These are phyloP conservation scores for Lagocephalus sceleratus DNA, from an alignment of 2,797 vertebrate genomes.

Conservation along the genomic window DNA sequence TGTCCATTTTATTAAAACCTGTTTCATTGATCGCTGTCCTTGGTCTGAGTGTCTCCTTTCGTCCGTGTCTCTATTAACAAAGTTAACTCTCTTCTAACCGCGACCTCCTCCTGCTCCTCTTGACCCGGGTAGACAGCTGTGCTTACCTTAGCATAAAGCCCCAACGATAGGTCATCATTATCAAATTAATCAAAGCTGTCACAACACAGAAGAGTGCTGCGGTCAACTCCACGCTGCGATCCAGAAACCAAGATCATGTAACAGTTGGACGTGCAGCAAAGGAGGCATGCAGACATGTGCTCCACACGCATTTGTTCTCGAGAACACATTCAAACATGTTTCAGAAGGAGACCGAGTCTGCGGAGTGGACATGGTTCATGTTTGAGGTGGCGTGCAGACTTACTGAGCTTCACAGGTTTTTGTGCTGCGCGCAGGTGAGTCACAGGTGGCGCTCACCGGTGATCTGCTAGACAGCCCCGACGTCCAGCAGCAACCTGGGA, in stretches of 20 bases:
- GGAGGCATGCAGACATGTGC: constrained; percentile 18
- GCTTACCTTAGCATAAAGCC: constrained; percentile 78
- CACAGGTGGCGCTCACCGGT: no score
- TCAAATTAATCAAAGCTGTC: constrained; percentile 77
- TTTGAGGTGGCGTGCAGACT: constrained; percentile 4
- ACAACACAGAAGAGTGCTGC: constrained; percentile 38
- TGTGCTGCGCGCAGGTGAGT: no score
- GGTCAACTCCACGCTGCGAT: constrained; percentile 32
- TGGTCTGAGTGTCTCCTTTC: constrained; percentile 51
- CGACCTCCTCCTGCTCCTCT: constrained; percentile 60
- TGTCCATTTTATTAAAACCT: constrained; percentile 63
- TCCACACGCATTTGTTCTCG: neutral
- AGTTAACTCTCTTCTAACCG: constrained; percentile 65
- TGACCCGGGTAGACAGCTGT: constrained; percentile 69
- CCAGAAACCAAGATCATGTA: constrained; percentile 51
- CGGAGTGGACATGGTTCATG: neutral
- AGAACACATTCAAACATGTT: constrained; percentile 25
- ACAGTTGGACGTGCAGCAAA: constrained; percentile 54
- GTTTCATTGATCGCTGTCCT: constrained; percentile 74
- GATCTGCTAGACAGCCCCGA: no score
- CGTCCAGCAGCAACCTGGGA: no score
- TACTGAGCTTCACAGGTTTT: constrained; percentile 8
- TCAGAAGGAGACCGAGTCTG: constrained; percentile 15
- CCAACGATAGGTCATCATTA: constrained; percentile 77
- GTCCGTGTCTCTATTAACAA: constrained; percentile 72